These are phyloP conservation scores for Poicephalus gulielmi DNA, from an alignment of 2,113 vertebrate genomes.

Conservation along the genomic window DNA sequence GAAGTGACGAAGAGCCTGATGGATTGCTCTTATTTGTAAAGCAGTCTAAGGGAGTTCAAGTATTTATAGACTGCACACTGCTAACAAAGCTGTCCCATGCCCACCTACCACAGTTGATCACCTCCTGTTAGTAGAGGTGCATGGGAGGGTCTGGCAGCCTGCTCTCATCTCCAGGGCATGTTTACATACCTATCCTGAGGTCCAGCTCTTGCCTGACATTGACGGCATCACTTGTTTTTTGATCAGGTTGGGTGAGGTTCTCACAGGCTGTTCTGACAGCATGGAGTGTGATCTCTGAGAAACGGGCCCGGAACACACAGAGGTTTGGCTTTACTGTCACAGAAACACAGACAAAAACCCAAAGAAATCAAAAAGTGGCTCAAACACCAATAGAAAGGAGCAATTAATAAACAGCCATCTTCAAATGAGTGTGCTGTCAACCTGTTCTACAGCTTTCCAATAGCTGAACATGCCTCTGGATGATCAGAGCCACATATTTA, in stretches of 20 bases:
- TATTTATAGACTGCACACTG: neutral
- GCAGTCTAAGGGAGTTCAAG: neutral
- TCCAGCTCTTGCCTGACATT: constrained; percentile 96
- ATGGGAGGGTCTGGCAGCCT: neutral
- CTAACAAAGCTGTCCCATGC: neutral
- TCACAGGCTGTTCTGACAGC: constrained; percentile 88
- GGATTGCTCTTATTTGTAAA: neutral
- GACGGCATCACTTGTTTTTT: constrained; percentile 87
- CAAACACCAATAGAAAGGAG: neutral
- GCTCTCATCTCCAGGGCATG: rapidly evolving
- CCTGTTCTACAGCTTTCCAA: neutral
- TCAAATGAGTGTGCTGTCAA: rapidly evolving
- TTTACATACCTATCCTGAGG: constrained; percentile 86
- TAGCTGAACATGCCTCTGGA: neutral
- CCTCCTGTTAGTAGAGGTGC: neutral
- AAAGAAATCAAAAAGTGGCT: neutral
- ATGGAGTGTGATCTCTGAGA: constrained; percentile 92
- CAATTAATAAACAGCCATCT: neutral
- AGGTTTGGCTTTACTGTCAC: constrained; percentile 85
- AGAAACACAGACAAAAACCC: neutral
- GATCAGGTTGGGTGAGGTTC: constrained; percentile 84
- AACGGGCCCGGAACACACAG: constrained; percentile 89
- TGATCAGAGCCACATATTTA: neutral
- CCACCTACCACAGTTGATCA: neutral
- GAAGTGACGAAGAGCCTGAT: neutral